A percentile compares a stretch with the other conserved stretches of the same genome.
phyloP scores from a whole-genome alignment of 2,888 invertebrate genomes.

The Athalia rosae region DNA sequence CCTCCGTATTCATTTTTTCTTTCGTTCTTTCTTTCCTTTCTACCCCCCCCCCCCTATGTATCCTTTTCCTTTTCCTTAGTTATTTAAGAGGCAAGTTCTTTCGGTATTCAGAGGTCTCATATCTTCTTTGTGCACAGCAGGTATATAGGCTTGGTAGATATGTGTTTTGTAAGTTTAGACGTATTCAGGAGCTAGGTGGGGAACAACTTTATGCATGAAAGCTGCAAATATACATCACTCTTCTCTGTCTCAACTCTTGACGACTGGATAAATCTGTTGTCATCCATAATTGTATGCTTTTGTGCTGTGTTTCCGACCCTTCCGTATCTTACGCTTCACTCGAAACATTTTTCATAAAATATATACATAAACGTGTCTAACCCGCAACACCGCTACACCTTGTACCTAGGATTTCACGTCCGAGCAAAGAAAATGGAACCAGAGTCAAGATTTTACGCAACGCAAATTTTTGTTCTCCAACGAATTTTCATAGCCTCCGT shows the following conservation, averaged over 20 bases:
- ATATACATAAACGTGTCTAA: neutral
- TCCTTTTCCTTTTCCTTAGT: constrained; percentile 9
- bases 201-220: no score
- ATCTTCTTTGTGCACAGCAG: no score
- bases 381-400: neutral
- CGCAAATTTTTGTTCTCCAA: no score
- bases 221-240: no score
- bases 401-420: neutral
- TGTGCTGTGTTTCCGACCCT: neutral
- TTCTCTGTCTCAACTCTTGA: constrained; percentile 26
- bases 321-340: constrained; percentile 15
- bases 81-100: constrained; percentile 28
- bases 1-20: constrained; percentile 27
- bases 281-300: constrained; percentile 31
- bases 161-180: constrained; percentile 9
- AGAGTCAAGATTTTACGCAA: no score
- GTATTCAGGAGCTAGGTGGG: constrained; percentile 1
- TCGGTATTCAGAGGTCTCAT: neutral
- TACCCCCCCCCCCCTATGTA: neutral
- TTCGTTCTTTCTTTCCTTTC: constrained; percentile 7
- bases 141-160: no score
- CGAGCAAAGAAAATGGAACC: neutral
- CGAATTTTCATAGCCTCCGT: no score
- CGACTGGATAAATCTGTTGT: constrained; percentile 32
- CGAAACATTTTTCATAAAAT: constrained; percentile 17